phyloP scores from a whole-genome alignment of 2,888 invertebrate species.

The Aphodius granarius region DNA sequence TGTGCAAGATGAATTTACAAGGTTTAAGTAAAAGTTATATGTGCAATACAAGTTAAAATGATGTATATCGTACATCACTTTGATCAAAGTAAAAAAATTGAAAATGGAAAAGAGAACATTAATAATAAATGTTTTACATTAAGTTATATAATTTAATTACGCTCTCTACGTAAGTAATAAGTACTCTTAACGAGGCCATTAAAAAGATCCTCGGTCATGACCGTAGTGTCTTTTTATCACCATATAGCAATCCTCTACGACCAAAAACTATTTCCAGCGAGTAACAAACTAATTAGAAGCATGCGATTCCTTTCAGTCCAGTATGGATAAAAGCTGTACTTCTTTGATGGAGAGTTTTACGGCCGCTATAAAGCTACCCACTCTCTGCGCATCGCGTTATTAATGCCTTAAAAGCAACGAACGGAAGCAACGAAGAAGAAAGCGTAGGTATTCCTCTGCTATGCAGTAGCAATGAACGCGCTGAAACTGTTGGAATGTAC shows the following conservation, averaged over 20 bases:
- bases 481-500: not conserved
- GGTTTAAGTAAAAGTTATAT: no score
- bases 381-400: not conserved
- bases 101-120: not conserved
- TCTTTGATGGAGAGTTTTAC: not conserved
- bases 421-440: not conserved
- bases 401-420: not conserved
- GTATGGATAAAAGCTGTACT: not conserved
- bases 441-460: not conserved
- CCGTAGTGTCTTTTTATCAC: not conserved
- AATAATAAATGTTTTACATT: not conserved
- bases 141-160: not conserved
- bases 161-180: not conserved
- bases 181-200: not conserved
- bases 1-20: no score
- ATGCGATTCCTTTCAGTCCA: not conserved
- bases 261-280: not conserved
- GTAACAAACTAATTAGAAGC: not conserved
- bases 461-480: not conserved
- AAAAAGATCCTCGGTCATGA: not conserved
- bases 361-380: not conserved
- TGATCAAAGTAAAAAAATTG: not conserved
- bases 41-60: no score
- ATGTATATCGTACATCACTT: no score
- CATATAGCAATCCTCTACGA: not conserved